A percentile compares a stretch with the other conserved stretches of the same genome.
Evolutionary conservation across 2,888 invertebrate genomes (phyloP).

Genomic region (Melanotus villosus): DNA sequence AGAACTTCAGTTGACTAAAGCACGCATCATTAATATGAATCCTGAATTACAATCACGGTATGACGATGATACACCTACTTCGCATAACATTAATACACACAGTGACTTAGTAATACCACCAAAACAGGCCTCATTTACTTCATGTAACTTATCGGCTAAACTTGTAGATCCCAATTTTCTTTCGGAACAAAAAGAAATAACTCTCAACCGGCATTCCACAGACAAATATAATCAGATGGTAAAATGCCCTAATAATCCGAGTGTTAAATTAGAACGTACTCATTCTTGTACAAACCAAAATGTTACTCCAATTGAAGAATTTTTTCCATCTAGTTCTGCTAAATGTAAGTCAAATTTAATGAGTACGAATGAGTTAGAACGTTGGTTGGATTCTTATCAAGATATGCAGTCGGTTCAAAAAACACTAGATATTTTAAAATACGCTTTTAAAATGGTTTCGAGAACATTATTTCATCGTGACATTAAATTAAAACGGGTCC

Average conservation of each 20-base stretch:
- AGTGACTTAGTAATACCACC: background rate
- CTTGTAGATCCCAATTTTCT: background rate
- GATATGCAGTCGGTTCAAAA: conserved; percentile 1
- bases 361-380: no score
- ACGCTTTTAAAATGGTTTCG: conserved; percentile 9
- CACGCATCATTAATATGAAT: conserved; percentile 60
- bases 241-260: no score
- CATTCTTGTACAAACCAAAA: no score
- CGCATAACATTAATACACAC: background rate
- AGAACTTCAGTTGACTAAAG: conserved; percentile 63
- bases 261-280: no score
- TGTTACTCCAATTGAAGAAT: no score
- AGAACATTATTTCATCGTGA: conserved; percentile 1
- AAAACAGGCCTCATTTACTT: background rate
- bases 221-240: no score
- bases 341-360: no score
- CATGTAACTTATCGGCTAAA: background rate
- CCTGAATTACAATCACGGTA: conserved; percentile 62
- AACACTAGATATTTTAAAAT: conserved; percentile 14
- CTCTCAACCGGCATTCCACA: no score
- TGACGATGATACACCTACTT: conserved; percentile 46
- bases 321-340: no score
- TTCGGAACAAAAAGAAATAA: no score
- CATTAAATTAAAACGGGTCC: background rate
- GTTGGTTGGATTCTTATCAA: no score